Base-by-base conservation (phyloP, 2,113 vertebrate species). In the Suricata suricatta region DNA sequence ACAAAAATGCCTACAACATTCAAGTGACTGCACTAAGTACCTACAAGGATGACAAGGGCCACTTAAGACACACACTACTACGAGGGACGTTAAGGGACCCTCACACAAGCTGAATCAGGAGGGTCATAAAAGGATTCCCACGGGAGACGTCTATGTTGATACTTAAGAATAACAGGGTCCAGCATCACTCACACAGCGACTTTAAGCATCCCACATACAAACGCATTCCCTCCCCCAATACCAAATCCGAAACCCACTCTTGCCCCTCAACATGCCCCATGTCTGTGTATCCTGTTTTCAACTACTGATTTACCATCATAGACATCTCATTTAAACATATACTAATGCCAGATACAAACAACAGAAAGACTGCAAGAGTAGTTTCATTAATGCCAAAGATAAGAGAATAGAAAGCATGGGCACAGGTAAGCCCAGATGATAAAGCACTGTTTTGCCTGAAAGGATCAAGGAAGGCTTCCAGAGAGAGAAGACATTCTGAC, bases 1-100 rank as follows among this genome's bases (percentile, higher is more conserved):
- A 93, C 80, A 88, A 97, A 95, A 96, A 97, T 92, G 63, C 31
- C 76, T 80, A 81, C 11, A 84, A 72, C 17, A 94, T 33, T 97
- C 71, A 96, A 95, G 97, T 33, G 64, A 91, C 21, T 57, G 15
- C 50, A 95, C 35, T 44, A 84, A 72, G 38, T 74, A 66, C 15
- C 88, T 95, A 91, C 2, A 86, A 82, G 74, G 11, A 83, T 83
- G 41, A 80, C 33, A 96, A 87, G 47, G 15, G 69, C 27, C 2
- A 80, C 17, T 63, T 84, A 63, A 74, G 17, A 88, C 23, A 76
- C 38, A 89, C 25, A 74, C 12, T n/a, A 71, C 17, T 66, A 15
- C 90, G 7, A 47, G 38, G 72, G 44, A 38, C 47, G 6, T 38
- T 63, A 47, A 21, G 25, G 29, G 44, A 41, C 16, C n/a, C 17